phyloP scores from a whole-genome alignment of 2,888 invertebrate species.

The Netelia fuscicornis region DNA sequence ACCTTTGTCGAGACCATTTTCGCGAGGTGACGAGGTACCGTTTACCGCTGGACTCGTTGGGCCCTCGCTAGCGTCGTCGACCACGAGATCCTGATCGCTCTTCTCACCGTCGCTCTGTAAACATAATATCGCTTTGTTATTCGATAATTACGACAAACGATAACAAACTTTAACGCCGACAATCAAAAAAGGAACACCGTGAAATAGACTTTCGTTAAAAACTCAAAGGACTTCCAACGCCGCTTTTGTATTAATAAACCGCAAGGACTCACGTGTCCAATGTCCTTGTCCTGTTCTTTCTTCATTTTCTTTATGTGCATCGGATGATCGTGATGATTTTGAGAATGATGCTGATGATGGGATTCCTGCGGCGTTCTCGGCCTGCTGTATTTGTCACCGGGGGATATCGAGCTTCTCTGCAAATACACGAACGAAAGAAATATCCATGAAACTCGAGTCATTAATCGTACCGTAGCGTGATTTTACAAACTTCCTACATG shows the following conservation, averaged over 20 bases:
- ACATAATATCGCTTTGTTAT: background rate
- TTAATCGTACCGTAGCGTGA: slow-evolving; percentile 47
- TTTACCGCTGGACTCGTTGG: slow-evolving; percentile 93
- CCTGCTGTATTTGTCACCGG: slow-evolving; percentile 92
- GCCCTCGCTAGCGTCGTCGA: slow-evolving; percentile 97
- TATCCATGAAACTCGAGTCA: slow-evolving; percentile 44
- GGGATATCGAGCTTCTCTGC: slow-evolving; percentile 94
- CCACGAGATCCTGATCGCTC: slow-evolving; percentile 96
- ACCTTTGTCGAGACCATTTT: slow-evolving; percentile 93
- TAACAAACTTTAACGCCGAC: background rate
- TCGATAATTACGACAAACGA: background rate
- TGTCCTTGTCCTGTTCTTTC: slow-evolving; percentile 92
- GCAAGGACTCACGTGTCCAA: slow-evolving; percentile 90
- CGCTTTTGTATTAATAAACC: background rate
- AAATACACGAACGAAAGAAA: slow-evolving; percentile 77
- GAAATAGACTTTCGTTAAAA: background rate
- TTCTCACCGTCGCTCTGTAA: slow-evolving; percentile 93
- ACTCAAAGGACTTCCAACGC: background rate
- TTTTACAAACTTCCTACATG: slow-evolving; percentile 17
- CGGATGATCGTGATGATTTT: slow-evolving; percentile 83
- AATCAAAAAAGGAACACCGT: no score
- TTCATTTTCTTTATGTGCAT: slow-evolving; percentile 88
- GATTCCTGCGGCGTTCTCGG: slow-evolving; percentile 91
- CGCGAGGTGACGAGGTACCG: slow-evolving; percentile 94
- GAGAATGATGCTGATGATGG: slow-evolving; percentile 87